Evolutionary conservation across 2,113 vertebrate species (phyloP), one percentile per base, ranked within the genome.

Genomic region (Peromyscus polionotus): DNA sequence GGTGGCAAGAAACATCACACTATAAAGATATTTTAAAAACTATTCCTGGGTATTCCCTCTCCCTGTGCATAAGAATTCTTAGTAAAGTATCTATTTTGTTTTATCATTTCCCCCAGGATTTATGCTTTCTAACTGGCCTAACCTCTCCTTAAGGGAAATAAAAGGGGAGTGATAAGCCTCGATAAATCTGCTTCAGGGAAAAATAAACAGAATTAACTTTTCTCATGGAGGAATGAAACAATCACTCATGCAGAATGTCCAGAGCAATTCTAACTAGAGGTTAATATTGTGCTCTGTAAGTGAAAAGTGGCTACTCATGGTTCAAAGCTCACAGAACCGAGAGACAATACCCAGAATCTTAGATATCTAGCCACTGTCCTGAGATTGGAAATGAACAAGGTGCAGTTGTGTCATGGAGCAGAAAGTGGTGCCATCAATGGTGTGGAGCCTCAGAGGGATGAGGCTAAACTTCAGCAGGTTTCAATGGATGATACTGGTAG

Each of bases 151-250:
- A 39, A 85, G 7, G 9, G 28, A 81, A 91, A 92, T 31, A 59
- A 93, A 39, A 72, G 42, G 59, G 7, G 11, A 1, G 6, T 1
- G 28, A 77, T 76, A 83, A 72, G 13, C 3, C n/a, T 42, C 28
- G 12, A 4, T 19, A 48, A 77, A 79, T 72, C 51, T 67, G 81
- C 26, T 11, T 92, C 67, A 7, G 0, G 73, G 48, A 92, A 96
- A 95, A 97, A 39, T 54, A 94, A 93, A 87, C 31, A 51, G 16
- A 76, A 59, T 45, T 61, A 12, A 90, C 76, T 91, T 90, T 36
- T 90, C 57, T 67, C 45, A 45, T 81, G 54, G 87, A 90, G 68
- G 45, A 79, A 45, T 14, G 19, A 92, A 90, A 20, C 59, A 48
- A 86, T 81, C 59, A 84, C 31, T 83, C 93, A 57, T 59, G 42